phyloP scores from a whole-genome alignment of 2,888 invertebrate genomes.

The Yponomeuta sedellus region DNA sequence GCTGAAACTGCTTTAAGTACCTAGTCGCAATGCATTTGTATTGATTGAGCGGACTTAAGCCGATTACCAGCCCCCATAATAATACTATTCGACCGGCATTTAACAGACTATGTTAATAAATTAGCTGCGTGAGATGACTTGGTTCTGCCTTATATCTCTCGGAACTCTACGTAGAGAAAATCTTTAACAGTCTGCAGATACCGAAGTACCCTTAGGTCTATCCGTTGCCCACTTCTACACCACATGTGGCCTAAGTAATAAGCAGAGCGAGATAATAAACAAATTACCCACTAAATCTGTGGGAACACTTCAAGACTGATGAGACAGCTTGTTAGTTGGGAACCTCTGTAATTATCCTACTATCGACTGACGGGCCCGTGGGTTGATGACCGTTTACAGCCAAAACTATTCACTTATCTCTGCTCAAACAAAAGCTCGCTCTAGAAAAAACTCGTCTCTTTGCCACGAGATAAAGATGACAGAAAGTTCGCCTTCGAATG shows the following conservation, averaged over 20 bases:
- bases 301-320: conserved; percentile 28
- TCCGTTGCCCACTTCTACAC: neutral
- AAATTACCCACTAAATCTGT: neutral
- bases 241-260: neutral
- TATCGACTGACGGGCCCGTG: conserved; percentile 24
- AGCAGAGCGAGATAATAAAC: conserved; percentile 3
- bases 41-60: neutral
- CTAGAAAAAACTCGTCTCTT: conserved; percentile 22
- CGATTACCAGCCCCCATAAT: neutral
- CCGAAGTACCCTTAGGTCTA: neutral
- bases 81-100: neutral
- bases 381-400: conserved; percentile 58
- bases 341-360: conserved; percentile 34
- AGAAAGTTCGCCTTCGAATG: conserved; percentile 26
- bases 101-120: neutral
- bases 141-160: no score
- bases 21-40: conserved; percentile 1
- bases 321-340: conserved; percentile 49
- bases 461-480: neutral
- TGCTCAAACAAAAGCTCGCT: conserved; percentile 55
- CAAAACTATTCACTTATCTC: conserved; percentile 63
- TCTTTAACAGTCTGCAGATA: neutral
- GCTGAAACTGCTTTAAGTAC: conserved; percentile 19
- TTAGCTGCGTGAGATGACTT: no score
- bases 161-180: neutral